Evolutionary conservation across 1,140 invertebrate species (phyloP).

Genomic region (Ceratosolen solmsi): DNA sequence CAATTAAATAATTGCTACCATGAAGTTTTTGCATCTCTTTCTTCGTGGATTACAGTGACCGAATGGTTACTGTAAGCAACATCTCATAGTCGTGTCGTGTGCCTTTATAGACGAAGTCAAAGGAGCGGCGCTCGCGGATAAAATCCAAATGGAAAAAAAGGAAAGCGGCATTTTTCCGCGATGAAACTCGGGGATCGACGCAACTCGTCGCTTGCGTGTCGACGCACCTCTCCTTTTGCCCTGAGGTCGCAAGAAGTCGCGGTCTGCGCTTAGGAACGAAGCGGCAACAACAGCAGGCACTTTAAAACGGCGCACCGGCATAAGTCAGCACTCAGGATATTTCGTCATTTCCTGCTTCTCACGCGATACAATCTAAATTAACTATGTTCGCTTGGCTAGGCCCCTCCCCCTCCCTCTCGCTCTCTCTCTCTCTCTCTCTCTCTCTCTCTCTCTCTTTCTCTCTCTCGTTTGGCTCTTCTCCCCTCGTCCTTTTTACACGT

Average conservation of each 20-base stretch:
- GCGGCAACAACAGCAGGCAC: slow-evolving; percentile 51
- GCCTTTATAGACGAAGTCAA: no score
- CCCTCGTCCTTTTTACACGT: background rate
- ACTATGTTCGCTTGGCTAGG: slow-evolving; percentile 74
- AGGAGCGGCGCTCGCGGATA: background rate
- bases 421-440: slow-evolving; percentile 36
- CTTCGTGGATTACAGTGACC: no score
- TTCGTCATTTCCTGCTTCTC: slow-evolving; percentile 75
- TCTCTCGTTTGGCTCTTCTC: slow-evolving; percentile 14
- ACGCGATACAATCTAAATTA: slow-evolving; percentile 76
- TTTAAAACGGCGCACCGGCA: slow-evolving; percentile 59
- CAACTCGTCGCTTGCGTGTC: slow-evolving; percentile 54
- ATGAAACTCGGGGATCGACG: background rate
- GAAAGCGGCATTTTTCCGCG: slow-evolving; percentile 1
- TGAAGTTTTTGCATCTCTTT: no score
- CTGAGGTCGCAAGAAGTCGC: slow-evolving; percentile 65
- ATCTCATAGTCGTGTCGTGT: no score
- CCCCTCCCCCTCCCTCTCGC: background rate
- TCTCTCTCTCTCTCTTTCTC: slow-evolving; percentile 30
- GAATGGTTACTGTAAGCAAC: no score
- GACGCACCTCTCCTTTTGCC: slow-evolving; percentile 56
- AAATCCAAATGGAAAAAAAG: background rate
- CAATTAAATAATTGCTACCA: no score
- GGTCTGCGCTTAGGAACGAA: slow-evolving; percentile 58
- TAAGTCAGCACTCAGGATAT: slow-evolving; percentile 74